A percentile compares a stretch with the other conserved stretches of the same genome.
Evolutionary conservation across 2,113 vertebrate species (phyloP).

Genomic region (Proteles cristata): DNA sequence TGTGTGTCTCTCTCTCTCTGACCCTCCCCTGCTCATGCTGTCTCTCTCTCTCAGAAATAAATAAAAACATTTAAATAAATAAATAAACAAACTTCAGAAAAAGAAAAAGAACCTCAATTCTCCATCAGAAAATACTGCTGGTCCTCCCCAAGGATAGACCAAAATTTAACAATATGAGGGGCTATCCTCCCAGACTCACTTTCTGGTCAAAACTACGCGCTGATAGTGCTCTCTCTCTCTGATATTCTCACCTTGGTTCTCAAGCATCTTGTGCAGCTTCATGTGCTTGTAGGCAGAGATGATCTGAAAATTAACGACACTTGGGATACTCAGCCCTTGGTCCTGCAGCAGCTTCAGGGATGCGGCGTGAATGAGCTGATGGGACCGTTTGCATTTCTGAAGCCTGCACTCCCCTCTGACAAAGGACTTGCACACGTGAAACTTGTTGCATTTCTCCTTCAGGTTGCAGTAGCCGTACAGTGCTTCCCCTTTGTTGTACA

Average conservation of each 20-base stretch:
- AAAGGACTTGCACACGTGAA: constrained; percentile 86
- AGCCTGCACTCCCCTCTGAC: constrained; percentile 83
- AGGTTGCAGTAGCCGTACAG: constrained; percentile 73
- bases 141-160: not conserved
- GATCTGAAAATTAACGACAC: constrained; percentile 82
- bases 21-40: too few species aligned
- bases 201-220: not conserved
- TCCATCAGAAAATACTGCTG: not conserved
- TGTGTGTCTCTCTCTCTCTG: too few species aligned
- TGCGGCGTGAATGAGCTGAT: constrained; percentile 74
- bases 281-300: constrained; percentile 77
- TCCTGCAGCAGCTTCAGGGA: constrained; percentile 64
- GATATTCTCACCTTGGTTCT: constrained; percentile 67
- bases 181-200: not conserved
- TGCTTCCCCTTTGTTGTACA: constrained; percentile 82
- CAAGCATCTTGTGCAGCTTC: constrained; percentile 60
- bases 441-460: constrained; percentile 79
- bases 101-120: not conserved
- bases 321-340: constrained; percentile 64
- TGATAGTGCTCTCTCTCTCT: rapidly evolving
- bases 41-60: too few species aligned
- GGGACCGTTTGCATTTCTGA: constrained; percentile 80
- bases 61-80: too few species aligned
- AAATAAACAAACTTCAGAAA: too few species aligned
- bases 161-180: not conserved